These are phyloP conservation scores for Dendrophyllia cribrosa DNA, from an alignment of 64 coral and sea anemone genomes.

Conservation along the genomic window DNA sequence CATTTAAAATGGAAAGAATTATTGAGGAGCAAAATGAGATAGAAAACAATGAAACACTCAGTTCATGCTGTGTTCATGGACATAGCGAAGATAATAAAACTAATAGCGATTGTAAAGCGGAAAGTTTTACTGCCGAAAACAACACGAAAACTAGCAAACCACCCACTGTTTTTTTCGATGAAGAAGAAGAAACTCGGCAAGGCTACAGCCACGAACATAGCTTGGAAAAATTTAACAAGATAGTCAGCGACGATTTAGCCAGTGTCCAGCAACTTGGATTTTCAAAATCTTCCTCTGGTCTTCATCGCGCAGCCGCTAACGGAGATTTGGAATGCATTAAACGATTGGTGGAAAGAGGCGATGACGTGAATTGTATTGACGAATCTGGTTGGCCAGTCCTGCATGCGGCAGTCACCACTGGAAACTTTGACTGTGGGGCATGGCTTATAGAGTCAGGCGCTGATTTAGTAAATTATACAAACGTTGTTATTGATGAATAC, in stretches of 20 bases:
- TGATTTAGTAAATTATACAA: slow-evolving; percentile 45
- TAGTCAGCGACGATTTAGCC: not conserved
- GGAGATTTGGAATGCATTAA: slow-evolving; percentile 35
- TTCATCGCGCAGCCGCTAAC: slow-evolving; percentile 46
- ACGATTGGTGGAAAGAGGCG: slow-evolving; percentile 30
- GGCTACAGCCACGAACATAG: not conserved
- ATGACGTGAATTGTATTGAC: slow-evolving; percentile 48
- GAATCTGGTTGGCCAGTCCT: slow-evolving; percentile 56
- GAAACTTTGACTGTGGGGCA: slow-evolving; percentile 43
- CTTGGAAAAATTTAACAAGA: not conserved
- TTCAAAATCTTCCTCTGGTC: slow-evolving; percentile 19
- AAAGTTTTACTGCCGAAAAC: not conserved
- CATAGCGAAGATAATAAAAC: not conserved
- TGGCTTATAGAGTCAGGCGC: slow-evolving; percentile 43
- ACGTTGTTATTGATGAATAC: slow-evolving; percentile 53
- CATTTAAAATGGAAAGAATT: slow-evolving; percentile 33
- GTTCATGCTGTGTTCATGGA: not conserved
- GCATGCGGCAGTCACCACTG: slow-evolving; percentile 31
- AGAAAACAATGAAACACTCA: not conserved
- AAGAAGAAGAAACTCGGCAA: not conserved
- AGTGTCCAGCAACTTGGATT: not conserved
- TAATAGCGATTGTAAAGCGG: not conserved
- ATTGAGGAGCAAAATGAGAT: not conserved
- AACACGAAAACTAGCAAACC: not conserved
- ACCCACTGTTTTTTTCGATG: too few species aligned